These are phyloP conservation scores for Sinella curviseta DNA, from an alignment of 1,140 invertebrate genomes.

Conservation along the genomic window DNA sequence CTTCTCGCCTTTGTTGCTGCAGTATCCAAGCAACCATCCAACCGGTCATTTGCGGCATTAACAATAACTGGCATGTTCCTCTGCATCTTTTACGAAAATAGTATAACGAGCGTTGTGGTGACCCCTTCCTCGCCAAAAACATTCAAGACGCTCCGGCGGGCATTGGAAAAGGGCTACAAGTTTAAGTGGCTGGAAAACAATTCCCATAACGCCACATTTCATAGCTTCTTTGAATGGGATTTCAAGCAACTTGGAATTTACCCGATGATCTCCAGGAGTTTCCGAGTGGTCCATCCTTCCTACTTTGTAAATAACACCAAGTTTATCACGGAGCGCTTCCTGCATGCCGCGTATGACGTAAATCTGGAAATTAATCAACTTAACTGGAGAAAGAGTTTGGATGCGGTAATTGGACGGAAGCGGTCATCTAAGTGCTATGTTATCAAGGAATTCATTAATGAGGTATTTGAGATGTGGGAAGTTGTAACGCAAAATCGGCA, in stretches of 20 bases:
- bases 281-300: background rate
- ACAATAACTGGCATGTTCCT: background rate
- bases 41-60: background rate
- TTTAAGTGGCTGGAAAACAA: too few relatives aligned
- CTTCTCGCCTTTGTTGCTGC: too few relatives aligned
- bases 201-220: background rate
- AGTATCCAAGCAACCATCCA: too few relatives aligned
- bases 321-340: background rate
- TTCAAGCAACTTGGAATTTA: background rate
- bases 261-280: background rate
- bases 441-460: background rate
- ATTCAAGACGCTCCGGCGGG: background rate
- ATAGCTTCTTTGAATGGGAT: background rate
- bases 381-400: background rate
- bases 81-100: background rate
- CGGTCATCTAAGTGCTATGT: background rate
- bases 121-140: background rate
- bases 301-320: background rate
- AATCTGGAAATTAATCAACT: background rate
- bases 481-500: background rate
- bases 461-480: background rate
- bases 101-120: background rate
- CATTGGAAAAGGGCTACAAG: background rate
- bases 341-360: background rate
- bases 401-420: background rate